A percentile compares a stretch with the other conserved stretches of the same genome.
phyloP scores from a whole-genome alignment of 2,888 invertebrate genomes.

The Polydrusus pterygomalis region DNA sequence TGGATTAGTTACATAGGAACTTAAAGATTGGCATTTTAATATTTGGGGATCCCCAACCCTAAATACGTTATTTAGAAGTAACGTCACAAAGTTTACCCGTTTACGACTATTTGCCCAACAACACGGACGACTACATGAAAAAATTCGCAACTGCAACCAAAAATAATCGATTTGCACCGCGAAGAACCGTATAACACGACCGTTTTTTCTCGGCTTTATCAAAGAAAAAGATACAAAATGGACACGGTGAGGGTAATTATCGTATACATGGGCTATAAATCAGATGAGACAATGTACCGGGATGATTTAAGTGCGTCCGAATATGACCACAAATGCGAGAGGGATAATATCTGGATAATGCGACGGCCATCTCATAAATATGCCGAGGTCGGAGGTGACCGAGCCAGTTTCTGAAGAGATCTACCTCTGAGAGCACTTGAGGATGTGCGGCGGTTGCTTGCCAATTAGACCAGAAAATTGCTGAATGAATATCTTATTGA shows the following conservation, averaged over 20 bases:
- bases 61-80: too few relatives aligned
- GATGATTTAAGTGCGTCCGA: slow-evolving; percentile 51
- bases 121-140: slow-evolving; percentile 25
- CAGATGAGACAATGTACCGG: slow-evolving; percentile 51
- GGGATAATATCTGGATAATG: slow-evolving; percentile 23
- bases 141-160: slow-evolving; percentile 31
- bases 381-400: slow-evolving; percentile 23
- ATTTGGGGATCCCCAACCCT: too few relatives aligned
- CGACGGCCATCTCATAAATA: slow-evolving; percentile 35
- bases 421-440: slow-evolving; percentile 40
- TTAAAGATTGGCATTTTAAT: too few relatives aligned
- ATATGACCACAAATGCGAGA: slow-evolving; percentile 41
- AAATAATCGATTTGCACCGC: slow-evolving; percentile 35
- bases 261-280: slow-evolving; percentile 51
- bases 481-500: slow-evolving; percentile 25
- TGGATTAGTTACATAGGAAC: too few relatives aligned
- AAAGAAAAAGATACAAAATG: slow-evolving; percentile 43
- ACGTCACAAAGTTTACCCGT: neutral
- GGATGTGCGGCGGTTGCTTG: slow-evolving; percentile 43
- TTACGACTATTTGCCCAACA: neutral
- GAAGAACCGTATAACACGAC: slow-evolving; percentile 27
- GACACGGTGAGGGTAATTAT: slow-evolving; percentile 55
- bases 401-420: slow-evolving; percentile 40
- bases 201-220: slow-evolving; percentile 45
- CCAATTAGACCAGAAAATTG: slow-evolving; percentile 54